Base-by-base conservation (phyloP, 92 coral and sea anemone genomes). In the Isaurus tuberculatus region DNA sequence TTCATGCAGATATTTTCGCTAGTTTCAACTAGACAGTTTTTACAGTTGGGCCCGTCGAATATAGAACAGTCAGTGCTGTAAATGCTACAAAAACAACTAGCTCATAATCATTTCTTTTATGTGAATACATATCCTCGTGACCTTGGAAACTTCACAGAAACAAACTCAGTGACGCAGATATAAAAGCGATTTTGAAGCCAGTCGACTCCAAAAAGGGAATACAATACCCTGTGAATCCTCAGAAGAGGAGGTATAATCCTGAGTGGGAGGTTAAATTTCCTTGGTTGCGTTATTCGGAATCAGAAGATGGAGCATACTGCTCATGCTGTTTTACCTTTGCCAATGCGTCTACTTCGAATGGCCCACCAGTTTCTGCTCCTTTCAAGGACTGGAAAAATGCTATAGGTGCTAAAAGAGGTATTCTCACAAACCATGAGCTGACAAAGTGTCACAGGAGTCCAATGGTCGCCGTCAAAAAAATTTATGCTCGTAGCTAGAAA, bases 1-100 rank as follows among this genome's bases (percentile, higher is more conserved):
- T 68, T 68, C 73, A 68, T 68, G 73, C 73, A 68, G 73, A 68
- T 68, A 68, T 68, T 68, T 68, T 68, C 73, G 73, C 73, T 68
- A n/a, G 73, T 68, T 68, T 68, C 73, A 68, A 68, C 73, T 37
- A 68, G 43, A 79, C 84, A 79, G 84, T 15, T 30, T 79, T 55
- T 65, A 60, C 48, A 79, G 68, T 65, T 72, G 68, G 84, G 44
- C 48, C 46, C 73, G 48, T 79, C 68, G 65, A 65, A 25, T 79
- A 51, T 81, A 81, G 79, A 66, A 81, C 85, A 81, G 79, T 81
- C 53, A 80, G 77, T 65, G 79, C 79, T 81, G 79, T 81, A 36
- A 81, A 66, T 66, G 79, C 85, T 81, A 81, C 32, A 36, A 60
- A 67, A 80, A 66, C 37, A 68, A 68, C 32, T 67, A 81, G 40